phyloP scores from a whole-genome alignment of 2,888 invertebrate genomes.

The Trissonchulus latispiculum region DNA sequence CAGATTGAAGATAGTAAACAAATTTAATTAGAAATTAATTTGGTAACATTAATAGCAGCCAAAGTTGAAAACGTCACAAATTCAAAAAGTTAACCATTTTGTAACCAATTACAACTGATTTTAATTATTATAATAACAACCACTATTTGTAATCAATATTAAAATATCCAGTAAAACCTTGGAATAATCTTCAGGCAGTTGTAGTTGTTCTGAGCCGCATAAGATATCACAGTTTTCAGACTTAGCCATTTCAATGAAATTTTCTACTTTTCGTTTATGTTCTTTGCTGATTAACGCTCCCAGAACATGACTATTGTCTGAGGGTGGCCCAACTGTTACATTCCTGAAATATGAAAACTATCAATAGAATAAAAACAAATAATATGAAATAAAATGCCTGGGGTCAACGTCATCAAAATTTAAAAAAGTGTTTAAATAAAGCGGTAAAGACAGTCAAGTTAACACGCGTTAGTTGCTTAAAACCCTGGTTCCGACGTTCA shows the following conservation, averaged over 20 bases:
- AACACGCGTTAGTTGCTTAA: no score
- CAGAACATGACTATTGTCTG: conserved; percentile 40
- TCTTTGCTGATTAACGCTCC: conserved; percentile 50
- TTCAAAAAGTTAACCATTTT: no score
- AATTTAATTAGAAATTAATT: neutral
- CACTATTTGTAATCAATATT: no score
- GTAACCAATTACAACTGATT: neutral
- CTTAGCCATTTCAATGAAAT: conserved; percentile 41
- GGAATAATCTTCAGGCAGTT: neutral
- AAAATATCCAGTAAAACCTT: no score
- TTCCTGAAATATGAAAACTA: conserved; percentile 40
- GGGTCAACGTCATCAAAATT: no score
- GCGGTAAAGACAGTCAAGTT: no score
- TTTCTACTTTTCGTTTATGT: conserved; percentile 49
- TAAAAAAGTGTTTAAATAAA: no score
- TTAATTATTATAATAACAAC: neutral
- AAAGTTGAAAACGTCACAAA: no score
- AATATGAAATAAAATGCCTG: no score
- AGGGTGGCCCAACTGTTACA: conserved; percentile 47
- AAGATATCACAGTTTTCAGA: neutral
- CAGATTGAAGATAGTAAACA: neutral
- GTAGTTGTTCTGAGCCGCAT: neutral
- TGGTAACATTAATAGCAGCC: conserved; percentile 10
- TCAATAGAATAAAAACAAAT: no score
- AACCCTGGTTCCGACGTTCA: no score